Evolutionary conservation across 2,888 invertebrate species (phyloP).

Genomic region (Sinopyrophorus schimmeli): DNA sequence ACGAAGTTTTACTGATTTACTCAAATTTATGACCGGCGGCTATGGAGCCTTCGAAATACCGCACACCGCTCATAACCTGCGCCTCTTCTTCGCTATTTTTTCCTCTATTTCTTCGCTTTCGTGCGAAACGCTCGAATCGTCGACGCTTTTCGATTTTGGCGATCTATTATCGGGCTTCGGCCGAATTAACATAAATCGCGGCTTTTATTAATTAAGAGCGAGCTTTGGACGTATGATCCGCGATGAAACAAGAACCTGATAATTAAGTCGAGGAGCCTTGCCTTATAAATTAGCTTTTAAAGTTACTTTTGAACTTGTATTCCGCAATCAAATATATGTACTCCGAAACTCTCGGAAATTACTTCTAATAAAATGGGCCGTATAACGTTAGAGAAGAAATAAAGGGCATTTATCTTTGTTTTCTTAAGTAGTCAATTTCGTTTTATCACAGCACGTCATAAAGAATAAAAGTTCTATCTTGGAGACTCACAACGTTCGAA

Average conservation of each 20-base stretch:
- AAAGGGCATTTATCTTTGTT: constrained; percentile 12
- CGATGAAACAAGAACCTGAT: neutral
- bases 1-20: constrained; percentile 53
- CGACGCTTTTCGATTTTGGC: neutral
- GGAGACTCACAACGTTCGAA: no score
- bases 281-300: neutral
- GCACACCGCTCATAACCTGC: constrained; percentile 29
- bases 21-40: constrained; percentile 49
- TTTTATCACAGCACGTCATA: constrained; percentile 4
- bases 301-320: neutral
- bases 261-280: no score
- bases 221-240: neutral
- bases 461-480: constrained; percentile 10
- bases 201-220: neutral
- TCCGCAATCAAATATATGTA: neutral
- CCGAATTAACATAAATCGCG: constrained; percentile 1
- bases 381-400: neutral
- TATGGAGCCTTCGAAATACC: constrained; percentile 27
- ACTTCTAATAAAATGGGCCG: constrained; percentile 1
- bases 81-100: constrained; percentile 26
- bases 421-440: constrained; percentile 8
- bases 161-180: neutral
- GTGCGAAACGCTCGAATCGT: neutral
- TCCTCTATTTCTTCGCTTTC: constrained; percentile 11
- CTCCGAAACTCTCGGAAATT: constrained; percentile 1